Percentiles rank a stretch among this genome's conserved stretches.
Conservation (phyloP, 2,113 vertebrate species). For the Catagonus wagneri region DNA sequence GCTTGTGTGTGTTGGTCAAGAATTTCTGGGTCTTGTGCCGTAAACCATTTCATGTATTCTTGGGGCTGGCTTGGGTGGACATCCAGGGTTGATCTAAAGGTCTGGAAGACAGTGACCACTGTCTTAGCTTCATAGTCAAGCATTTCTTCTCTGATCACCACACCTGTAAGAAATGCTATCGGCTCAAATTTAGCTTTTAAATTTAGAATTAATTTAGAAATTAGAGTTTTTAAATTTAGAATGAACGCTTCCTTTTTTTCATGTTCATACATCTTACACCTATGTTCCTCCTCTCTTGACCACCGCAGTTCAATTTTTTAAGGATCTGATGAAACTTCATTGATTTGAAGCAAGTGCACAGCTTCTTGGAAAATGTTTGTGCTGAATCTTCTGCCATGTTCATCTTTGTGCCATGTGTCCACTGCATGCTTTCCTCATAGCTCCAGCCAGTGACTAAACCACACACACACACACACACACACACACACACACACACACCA, state of each 20-base stretch:
- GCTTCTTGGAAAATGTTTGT: background rate
- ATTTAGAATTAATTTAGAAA: too few species aligned
- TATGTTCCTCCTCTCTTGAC: background rate
- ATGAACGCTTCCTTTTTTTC: background rate
- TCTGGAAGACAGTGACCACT: background rate
- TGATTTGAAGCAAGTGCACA: background rate
- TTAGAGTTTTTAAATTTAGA: background rate
- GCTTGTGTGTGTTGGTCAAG: background rate
- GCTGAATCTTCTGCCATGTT: too few species aligned
- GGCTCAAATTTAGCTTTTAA: background rate
- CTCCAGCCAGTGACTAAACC: background rate
- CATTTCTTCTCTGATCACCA: background rate
- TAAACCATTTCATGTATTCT: too few species aligned
- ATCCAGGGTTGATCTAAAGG: background rate
- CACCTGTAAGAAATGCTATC: background rate
- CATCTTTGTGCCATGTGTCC: background rate
- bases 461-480: too few species aligned
- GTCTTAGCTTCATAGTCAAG: background rate
- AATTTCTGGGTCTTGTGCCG: background rate
- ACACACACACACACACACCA: background rate
- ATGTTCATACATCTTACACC: background rate
- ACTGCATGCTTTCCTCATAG: too few species aligned
- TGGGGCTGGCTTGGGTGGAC: fast-evolving
- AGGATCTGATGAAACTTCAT: background rate
- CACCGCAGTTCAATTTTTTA: background rate